A percentile compares a stretch with the other conserved stretches of the same genome.
phyloP scores from a whole-genome alignment of 2,113 vertebrate species.

The Hemiprocne comata region DNA sequence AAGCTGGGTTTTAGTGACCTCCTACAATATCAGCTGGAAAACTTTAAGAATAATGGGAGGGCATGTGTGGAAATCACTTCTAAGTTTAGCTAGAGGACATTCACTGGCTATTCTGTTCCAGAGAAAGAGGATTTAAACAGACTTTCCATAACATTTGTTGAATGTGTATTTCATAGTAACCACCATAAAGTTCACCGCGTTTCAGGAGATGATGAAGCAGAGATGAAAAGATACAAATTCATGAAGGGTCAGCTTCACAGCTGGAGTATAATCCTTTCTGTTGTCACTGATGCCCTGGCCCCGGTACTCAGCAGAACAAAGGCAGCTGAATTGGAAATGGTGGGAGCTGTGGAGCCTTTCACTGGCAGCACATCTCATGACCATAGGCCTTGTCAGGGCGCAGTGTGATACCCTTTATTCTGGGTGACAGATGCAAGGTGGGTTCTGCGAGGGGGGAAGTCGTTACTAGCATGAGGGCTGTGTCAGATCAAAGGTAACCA shows the following conservation, averaged over 20 bases:
- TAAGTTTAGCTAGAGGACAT: slow-evolving; percentile 77
- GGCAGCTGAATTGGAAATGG: slow-evolving; percentile 83
- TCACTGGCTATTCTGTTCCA: slow-evolving; percentile 78
- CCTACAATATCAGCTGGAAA: slow-evolving; percentile 46
- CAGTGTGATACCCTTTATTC: slow-evolving; percentile 88
- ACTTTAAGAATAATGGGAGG: not conserved
- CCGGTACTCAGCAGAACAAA: slow-evolving; percentile 81
- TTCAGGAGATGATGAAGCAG: slow-evolving; percentile 68
- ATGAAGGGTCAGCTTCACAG: slow-evolving; percentile 78
- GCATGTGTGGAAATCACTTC: not conserved
- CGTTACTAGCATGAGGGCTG: slow-evolving; percentile 80
- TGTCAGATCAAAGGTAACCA: slow-evolving; percentile 85
- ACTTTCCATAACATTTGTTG: slow-evolving; percentile 78
- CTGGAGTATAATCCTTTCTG: slow-evolving; percentile 83
- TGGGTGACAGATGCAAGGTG: slow-evolving; percentile 83
- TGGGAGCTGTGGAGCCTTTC: slow-evolving; percentile 78
- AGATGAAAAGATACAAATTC: slow-evolving; percentile 81
- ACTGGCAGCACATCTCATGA: slow-evolving; percentile 76
- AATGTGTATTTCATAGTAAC: slow-evolving; percentile 83
- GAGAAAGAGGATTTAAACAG: slow-evolving; percentile 86
- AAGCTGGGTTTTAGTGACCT: slow-evolving; percentile 73
- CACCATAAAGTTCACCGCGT: slow-evolving; percentile 77
- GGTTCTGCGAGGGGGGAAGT: slow-evolving; percentile 78
- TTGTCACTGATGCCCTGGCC: slow-evolving; percentile 76
- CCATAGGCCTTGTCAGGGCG: slow-evolving; percentile 80